These are phyloP conservation scores for Drymonia ruficornis DNA, from an alignment of 2,888 invertebrate genomes.

Conservation along the genomic window DNA sequence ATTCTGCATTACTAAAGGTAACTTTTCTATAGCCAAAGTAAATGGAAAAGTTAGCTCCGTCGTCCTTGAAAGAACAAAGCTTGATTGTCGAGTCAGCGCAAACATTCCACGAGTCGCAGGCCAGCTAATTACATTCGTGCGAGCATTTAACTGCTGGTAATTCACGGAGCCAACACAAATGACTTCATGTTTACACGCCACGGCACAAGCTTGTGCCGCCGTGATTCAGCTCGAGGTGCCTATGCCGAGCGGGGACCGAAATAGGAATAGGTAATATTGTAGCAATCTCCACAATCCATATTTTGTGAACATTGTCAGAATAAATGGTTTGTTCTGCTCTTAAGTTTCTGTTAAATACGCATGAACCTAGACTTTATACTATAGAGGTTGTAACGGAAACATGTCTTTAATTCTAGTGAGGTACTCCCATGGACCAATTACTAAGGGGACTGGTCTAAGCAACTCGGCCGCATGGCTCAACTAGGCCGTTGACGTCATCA, in stretches of 20 bases:
- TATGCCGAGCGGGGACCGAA: not conserved
- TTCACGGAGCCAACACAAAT: constrained; percentile 22
- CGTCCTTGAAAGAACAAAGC: constrained; percentile 26
- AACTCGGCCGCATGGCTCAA: no score
- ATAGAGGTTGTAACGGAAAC: no score
- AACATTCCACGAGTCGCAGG: constrained; percentile 30
- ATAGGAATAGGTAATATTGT: not conserved
- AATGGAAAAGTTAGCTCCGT: not conserved
- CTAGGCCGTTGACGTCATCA: no score
- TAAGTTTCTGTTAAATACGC: no score
- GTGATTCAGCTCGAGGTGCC: not conserved
- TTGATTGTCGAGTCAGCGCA: constrained; percentile 10
- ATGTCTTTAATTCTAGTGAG: no score
- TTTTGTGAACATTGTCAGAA: no score
- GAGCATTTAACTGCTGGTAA: constrained; percentile 32
- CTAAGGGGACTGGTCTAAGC: no score
- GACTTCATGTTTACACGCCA: constrained; percentile 32
- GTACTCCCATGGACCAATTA: no score
- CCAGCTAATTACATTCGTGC: constrained; percentile 32
- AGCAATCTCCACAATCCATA: no score
- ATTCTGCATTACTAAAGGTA: no score
- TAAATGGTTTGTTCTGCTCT: no score
- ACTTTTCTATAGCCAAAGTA: not conserved
- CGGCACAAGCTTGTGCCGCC: constrained; percentile 11
- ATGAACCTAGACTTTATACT: no score